Base-by-base conservation (phyloP, 2,888 invertebrate species). In the Apamea monoglypha region DNA sequence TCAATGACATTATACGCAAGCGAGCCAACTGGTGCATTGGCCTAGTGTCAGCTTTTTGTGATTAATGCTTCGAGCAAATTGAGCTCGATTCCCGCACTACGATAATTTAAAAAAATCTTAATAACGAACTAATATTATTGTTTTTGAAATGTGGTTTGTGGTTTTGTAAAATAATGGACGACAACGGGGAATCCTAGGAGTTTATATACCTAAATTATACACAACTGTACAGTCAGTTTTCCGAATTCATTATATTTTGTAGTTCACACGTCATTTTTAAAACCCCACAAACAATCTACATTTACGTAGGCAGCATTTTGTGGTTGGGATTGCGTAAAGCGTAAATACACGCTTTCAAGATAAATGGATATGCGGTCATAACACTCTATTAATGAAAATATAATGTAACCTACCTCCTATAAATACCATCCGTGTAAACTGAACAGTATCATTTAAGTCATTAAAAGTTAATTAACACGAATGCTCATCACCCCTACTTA, bases 331-430 rank as follows among this genome's bases (percentile, higher is more conserved):
- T 68, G 18, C 73, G 32, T 81, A 29, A 76, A 61, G 72, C 66
- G 75, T 73, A 67, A 63, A 74, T 70, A 70, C 50, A 56, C 50
- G 44, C 82, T 82, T 36, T 77, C 75, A 36, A 59, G 71, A 74
- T 82, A 86, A 86, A 86, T 83, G 68, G 59, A 78, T 63, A 56
- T 79, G 84, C 50, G 79, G 75, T 85, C 47, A 81, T 74, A 82
- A 61, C 75, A 82, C 68, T 76, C 21, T 77, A 53, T 78, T 79
- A 70, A 80, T 77, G 82, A 76, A 63, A 74, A 50, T 73, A 76
- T 74, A 76, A 85, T 66, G 50, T 64, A 53, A 76, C 61, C 50
- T 74, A 56, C 16, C 72, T 61, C n/a, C 74, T 61, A 32, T 59
- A 67, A 64, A 70, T 85, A 66, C 10, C 5, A 36, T 5, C 47